Conservation (phyloP, 2,888 invertebrate species). For the Salticus scenicus region DNA sequence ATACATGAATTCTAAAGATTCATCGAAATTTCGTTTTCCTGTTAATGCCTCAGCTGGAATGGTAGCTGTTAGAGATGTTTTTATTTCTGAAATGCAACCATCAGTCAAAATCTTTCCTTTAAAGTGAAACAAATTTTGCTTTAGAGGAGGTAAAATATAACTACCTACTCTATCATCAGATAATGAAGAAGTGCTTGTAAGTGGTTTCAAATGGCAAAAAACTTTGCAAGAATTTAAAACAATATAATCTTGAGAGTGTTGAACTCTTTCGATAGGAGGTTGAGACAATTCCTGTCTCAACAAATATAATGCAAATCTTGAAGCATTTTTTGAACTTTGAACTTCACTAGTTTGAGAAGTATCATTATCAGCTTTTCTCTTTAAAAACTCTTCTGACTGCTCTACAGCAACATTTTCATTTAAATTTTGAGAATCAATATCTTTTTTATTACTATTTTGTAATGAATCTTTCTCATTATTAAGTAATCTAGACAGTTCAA, state of each 20-base stretch:
- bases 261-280: constrained; percentile 34
- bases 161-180: too few relatives aligned
- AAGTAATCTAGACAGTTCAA: constrained; percentile 36
- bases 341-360: not conserved
- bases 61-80: not conserved
- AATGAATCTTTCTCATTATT: constrained; percentile 5
- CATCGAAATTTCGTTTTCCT: not conserved
- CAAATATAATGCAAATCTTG: constrained; percentile 65
- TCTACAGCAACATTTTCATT: not conserved
- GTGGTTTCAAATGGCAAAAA: constrained; percentile 34
- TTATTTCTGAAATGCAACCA: constrained; percentile 20
- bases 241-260: constrained; percentile 69
- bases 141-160: too few relatives aligned
- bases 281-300: constrained; percentile 59
- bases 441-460: not conserved
- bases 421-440: not conserved
- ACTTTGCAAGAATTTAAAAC: constrained; percentile 64
- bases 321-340: constrained; percentile 45
- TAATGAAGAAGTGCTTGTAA: not conserved
- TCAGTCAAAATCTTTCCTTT: not conserved
- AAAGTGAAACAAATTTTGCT: not conserved
- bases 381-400: not conserved
- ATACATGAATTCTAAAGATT: constrained; percentile 9
- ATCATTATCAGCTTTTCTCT: not conserved
- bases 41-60: constrained; percentile 20